phyloP scores from a whole-genome alignment of 1,140 invertebrate genomes.

The Pristionchus pacificus region DNA sequence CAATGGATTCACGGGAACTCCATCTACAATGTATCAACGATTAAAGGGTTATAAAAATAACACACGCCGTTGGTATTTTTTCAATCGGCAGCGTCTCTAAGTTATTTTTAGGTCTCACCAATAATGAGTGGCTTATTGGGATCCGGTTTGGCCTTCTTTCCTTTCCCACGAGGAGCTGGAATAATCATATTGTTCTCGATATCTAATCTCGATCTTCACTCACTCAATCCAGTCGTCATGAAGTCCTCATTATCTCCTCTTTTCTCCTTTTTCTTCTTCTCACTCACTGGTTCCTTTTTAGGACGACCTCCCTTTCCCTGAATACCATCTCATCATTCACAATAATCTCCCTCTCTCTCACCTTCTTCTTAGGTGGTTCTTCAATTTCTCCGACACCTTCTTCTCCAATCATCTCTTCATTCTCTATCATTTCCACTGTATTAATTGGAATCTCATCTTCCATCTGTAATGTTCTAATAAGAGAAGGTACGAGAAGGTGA shows the following conservation, averaged over 20 bases:
- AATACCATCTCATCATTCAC: too few relatives aligned
- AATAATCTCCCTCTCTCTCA: neutral
- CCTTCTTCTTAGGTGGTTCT: neutral
- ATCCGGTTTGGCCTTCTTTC: neutral
- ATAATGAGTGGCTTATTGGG: neutral
- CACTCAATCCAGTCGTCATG: too few relatives aligned
- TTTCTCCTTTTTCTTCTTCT: too few relatives aligned
- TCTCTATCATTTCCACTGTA: neutral
- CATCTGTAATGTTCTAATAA: neutral
- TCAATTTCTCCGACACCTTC: neutral
- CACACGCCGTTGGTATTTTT: too few relatives aligned
- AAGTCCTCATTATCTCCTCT: too few relatives aligned
- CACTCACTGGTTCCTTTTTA: too few relatives aligned
- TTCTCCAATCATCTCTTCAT: neutral
- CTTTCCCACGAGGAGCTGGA: neutral
- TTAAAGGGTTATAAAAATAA: neutral
- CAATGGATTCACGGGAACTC: conserved; percentile 3
- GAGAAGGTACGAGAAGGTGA: neutral
- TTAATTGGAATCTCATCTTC: neutral
- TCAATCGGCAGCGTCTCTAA: too few relatives aligned
- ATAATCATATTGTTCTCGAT: too few relatives aligned
- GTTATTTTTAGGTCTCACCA: neutral
- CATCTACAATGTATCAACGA: neutral
- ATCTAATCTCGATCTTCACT: too few relatives aligned
- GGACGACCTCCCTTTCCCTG: too few relatives aligned